Evolutionary conservation across 2,113 vertebrate genomes (phyloP).

Genomic region (Vicugna pacos): DNA sequence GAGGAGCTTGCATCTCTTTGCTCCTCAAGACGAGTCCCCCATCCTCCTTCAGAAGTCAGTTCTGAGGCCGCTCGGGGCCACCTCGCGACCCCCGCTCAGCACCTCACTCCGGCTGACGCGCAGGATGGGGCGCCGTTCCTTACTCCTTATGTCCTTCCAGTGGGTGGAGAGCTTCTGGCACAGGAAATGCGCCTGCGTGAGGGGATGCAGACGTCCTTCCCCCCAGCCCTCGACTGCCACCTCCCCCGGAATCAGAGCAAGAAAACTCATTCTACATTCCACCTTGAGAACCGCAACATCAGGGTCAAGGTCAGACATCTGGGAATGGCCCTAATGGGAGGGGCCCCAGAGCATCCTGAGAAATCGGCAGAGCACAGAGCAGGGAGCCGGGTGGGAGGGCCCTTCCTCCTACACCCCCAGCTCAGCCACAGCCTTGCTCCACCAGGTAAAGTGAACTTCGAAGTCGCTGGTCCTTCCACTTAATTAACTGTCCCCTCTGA

Average conservation of each 20-base stretch:
- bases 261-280: accelerated
- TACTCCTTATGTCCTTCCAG: accelerated
- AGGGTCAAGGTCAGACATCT: too few relatives aligned
- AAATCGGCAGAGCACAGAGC: accelerated
- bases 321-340: not conserved
- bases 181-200: not conserved
- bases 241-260: not conserved
- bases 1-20: accelerated
- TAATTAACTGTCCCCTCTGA: not conserved
- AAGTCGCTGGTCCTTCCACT: not conserved
- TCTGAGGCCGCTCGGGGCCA: not conserved
- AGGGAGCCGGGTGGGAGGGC: too few relatives aligned
- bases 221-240: accelerated
- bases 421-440: accelerated
- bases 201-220: not conserved
- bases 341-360: not conserved
- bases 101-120: accelerated
- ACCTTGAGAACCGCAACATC: not conserved
- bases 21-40: not conserved
- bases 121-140: accelerated
- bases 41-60: not conserved
- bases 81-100: not conserved
- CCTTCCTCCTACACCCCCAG: not conserved
- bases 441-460: not conserved
- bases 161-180: not conserved